A percentile compares a stretch with the other conserved stretches of the same genome.
These are phyloP conservation scores for Malaclemys terrapin DNA, from an alignment of 2,113 vertebrate species.

Conservation along the genomic window DNA sequence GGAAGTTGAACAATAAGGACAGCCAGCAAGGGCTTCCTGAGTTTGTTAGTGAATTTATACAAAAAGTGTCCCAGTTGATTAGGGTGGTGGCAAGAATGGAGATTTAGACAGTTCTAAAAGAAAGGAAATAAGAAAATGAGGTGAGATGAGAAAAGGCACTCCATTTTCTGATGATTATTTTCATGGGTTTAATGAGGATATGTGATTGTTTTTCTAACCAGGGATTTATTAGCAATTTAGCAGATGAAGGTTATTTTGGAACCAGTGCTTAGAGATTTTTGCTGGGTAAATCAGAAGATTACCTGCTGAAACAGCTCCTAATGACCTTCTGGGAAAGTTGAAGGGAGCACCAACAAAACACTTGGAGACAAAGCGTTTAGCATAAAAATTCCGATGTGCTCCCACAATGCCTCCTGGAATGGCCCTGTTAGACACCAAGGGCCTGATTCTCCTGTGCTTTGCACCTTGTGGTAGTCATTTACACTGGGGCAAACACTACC, in stretches of 20 bases:
- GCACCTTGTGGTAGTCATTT: background rate
- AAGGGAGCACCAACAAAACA: background rate
- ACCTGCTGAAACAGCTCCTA: background rate
- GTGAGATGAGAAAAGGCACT: background rate
- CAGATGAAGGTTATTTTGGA: conserved; percentile 8
- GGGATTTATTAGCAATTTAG: conserved; percentile 26
- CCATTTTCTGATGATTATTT: conserved; percentile 5
- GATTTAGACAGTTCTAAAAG: background rate
- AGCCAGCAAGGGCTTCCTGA: background rate
- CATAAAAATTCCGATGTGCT: background rate
- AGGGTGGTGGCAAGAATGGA: background rate
- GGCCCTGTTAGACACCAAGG: background rate
- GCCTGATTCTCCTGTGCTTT: background rate
- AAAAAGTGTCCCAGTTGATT: background rate
- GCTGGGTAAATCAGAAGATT: background rate
- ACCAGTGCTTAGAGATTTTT: background rate
- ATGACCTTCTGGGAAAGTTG: background rate
- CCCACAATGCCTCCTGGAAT: background rate
- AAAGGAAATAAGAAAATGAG: background rate
- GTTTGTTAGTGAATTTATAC: conserved; percentile 11
- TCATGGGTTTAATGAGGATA: conserved; percentile 29
- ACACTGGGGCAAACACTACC: background rate
- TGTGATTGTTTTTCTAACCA: background rate
- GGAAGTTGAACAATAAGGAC: background rate
- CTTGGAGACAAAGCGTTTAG: background rate